Evolutionary conservation across 2,888 invertebrate species (phyloP).

Genomic region (Parelbella ahira): DNA sequence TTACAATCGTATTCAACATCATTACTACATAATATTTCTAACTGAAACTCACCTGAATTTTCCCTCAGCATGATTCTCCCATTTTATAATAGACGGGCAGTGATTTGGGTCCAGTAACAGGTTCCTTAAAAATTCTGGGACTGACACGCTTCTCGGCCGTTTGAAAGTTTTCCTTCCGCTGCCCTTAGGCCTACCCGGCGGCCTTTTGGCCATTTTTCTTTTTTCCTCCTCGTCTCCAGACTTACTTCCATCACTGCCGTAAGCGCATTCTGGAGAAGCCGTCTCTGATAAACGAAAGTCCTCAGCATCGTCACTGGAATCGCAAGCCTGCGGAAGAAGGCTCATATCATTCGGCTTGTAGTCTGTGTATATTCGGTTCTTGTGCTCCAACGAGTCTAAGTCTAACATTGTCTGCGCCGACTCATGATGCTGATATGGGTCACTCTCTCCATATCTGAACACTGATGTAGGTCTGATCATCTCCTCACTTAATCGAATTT

Average conservation of each 20-base stretch:
- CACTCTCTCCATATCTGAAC: constrained; percentile 59
- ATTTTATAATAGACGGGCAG: constrained; percentile 91
- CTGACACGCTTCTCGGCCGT: constrained; percentile 71
- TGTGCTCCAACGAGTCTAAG: constrained; percentile 59
- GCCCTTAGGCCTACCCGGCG: constrained; percentile 78
- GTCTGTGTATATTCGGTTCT: constrained; percentile 55
- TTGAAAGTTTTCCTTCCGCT: constrained; percentile 68
- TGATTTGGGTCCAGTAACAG: constrained; percentile 87
- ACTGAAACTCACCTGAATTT: constrained; percentile 83
- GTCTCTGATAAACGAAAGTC: constrained; percentile 62
- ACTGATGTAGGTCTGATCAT: constrained; percentile 51
- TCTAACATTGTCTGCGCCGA: constrained; percentile 57
- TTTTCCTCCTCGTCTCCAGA: constrained; percentile 73
- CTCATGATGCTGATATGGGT: constrained; percentile 53
- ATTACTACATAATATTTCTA: constrained; percentile 3
- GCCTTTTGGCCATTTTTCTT: constrained; percentile 66
- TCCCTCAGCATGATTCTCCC: constrained; percentile 92
- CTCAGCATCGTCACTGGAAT: constrained; percentile 70
- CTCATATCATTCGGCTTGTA: constrained; percentile 58
- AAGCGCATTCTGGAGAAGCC: constrained; percentile 62
- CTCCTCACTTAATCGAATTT: constrained; percentile 56
- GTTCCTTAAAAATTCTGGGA: constrained; percentile 94
- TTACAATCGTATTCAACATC: constrained; percentile 31
- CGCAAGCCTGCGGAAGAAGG: constrained; percentile 45
- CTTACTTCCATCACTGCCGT: constrained; percentile 67